A percentile compares a stretch with the other conserved stretches of the same genome.
Conservation (phyloP, 1,140 invertebrate genomes). For the Drosophila lini region DNA sequence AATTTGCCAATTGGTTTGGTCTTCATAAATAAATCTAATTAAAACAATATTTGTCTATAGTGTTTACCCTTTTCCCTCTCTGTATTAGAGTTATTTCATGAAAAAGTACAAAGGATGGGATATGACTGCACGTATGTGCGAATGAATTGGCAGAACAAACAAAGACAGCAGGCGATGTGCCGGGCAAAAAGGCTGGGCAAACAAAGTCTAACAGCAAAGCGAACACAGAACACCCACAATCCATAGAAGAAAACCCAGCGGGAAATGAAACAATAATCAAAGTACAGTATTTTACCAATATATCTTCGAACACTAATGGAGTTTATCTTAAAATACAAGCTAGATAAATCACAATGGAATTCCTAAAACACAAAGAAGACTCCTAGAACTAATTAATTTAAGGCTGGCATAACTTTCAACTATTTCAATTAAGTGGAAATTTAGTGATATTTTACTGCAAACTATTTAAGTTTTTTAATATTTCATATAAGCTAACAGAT, state of each 20-base stretch:
- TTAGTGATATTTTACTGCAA: not conserved
- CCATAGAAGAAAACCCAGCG: conserved; percentile 15
- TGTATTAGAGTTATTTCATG: conserved; percentile 25
- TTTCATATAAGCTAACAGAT: not conserved
- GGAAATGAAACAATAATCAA: conserved; percentile 58
- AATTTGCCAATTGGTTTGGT: too few relatives aligned
- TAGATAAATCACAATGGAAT: not conserved
- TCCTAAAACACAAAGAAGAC: not conserved
- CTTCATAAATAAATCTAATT: not conserved
- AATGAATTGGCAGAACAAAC: conserved; percentile 76
- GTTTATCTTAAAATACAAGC: not conserved
- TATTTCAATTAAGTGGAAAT: not conserved
- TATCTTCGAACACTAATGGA: not conserved
- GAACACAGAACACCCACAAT: conserved; percentile 13
- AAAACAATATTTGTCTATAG: not conserved
- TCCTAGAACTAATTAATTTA: not conserved
- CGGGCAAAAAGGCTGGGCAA: conserved; percentile 68
- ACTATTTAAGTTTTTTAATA: not conserved
- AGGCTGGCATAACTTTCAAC: not conserved
- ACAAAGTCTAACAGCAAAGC: conserved; percentile 59
- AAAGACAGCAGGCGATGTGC: conserved; percentile 74
- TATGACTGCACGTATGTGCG: conserved; percentile 55
- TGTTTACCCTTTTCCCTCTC: not conserved
- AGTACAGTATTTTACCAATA: conserved; percentile 14
- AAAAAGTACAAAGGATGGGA: conserved; percentile 10